These are phyloP conservation scores for Apodemia mormo DNA, from an alignment of 2,888 invertebrate genomes.

Conservation along the genomic window DNA sequence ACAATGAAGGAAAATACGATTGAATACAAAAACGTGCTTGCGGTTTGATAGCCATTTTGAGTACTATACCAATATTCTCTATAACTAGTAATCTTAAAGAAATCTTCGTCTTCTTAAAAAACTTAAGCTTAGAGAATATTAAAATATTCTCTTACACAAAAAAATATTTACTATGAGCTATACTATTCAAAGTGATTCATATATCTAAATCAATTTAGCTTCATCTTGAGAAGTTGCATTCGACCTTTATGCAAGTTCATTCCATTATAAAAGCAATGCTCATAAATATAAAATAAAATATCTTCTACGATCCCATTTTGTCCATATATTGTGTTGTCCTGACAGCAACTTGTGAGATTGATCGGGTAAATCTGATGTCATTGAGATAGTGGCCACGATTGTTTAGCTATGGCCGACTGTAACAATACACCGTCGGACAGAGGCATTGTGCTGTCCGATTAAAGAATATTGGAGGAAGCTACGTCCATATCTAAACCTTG, in stretches of 20 bases:
- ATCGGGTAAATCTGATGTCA: slow-evolving; percentile 64
- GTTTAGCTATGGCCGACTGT: slow-evolving; percentile 45
- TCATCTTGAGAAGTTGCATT: background rate
- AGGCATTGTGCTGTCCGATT: slow-evolving; percentile 70
- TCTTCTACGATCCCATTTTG: slow-evolving; percentile 2
- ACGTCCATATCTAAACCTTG: slow-evolving; percentile 67
- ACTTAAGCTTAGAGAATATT: no score
- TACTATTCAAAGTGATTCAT: no score
- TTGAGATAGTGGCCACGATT: slow-evolving; percentile 67
- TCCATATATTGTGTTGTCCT: slow-evolving; percentile 14
- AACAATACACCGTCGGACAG: slow-evolving; percentile 55
- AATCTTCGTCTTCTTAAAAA: no score
- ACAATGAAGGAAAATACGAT: no score
- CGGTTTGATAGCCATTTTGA: no score
- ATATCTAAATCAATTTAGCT: no score
- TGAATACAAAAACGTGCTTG: no score
- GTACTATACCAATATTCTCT: no score
- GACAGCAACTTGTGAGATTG: slow-evolving; percentile 44
- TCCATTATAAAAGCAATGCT: background rate
- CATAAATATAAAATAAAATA: background rate
- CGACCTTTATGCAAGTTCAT: background rate
- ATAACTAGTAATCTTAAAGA: no score
- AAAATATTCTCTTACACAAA: no score
- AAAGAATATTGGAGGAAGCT: slow-evolving; percentile 68
- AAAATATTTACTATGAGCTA: no score